Evolutionary conservation across 2,113 vertebrate genomes (phyloP).

Genomic region (Sterrhoptilus dennistouni): DNA sequence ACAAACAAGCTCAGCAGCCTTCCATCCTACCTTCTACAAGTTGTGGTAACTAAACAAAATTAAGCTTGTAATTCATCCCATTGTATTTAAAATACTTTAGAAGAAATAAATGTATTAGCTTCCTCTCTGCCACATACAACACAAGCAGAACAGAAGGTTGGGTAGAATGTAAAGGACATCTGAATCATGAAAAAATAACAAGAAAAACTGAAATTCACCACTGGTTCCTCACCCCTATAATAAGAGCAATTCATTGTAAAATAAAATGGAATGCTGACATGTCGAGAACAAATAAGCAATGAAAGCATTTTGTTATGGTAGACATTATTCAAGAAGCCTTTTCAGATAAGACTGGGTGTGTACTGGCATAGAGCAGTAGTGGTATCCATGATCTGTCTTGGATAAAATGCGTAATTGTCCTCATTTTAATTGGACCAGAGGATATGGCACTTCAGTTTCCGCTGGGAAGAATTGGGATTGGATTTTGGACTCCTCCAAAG

Average conservation of each 20-base stretch:
- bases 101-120: neutral
- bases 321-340: neutral
- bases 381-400: neutral
- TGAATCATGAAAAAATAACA: neutral
- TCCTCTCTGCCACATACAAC: neutral
- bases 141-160: neutral
- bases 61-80: conserved; percentile 35
- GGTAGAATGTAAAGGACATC: neutral
- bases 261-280: neutral
- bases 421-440: neutral
- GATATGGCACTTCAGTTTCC: neutral
- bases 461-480: neutral
- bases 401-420: neutral
- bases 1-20: conserved; percentile 12
- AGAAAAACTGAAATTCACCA: neutral
- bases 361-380: neutral
- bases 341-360: neutral
- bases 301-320: neutral
- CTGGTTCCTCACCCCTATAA: neutral
- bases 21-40: conserved; percentile 28
- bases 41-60: conserved; percentile 54
- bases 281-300: neutral
- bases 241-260: neutral
- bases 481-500: neutral
- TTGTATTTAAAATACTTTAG: conserved; percentile 28